Conservation (phyloP, 2,113 vertebrate genomes). For the Pterocles gutturalis region DNA sequence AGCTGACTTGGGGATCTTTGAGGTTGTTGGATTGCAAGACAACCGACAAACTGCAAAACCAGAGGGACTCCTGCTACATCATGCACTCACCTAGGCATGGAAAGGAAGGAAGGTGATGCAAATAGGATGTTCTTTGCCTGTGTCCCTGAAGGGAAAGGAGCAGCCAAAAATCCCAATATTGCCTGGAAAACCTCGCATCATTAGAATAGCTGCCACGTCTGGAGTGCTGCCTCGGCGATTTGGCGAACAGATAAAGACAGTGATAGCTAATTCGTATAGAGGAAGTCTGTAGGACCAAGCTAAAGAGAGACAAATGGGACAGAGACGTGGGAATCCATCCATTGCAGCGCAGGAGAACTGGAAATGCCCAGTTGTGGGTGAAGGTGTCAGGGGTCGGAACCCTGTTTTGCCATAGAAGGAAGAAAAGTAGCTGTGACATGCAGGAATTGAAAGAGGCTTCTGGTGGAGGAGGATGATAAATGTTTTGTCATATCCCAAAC, state of each 20-base stretch:
- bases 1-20: not conserved
- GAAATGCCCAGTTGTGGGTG: not conserved
- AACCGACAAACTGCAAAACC: not conserved
- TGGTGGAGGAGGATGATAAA: not conserved
- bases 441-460: not conserved
- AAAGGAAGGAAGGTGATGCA: not conserved
- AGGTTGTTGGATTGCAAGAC: not conserved
- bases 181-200: not conserved
- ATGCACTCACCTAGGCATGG: not conserved
- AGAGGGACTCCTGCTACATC: not conserved
- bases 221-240: not conserved
- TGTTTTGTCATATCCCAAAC: not conserved
- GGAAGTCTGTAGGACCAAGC: not conserved
- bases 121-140: not conserved
- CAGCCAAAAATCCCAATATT: not conserved
- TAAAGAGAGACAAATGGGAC: not conserved
- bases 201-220: not conserved
- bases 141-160: not conserved
- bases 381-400: not conserved
- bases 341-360: no score
- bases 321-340: accelerated
- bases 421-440: not conserved
- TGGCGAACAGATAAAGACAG: not conserved
- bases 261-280: not conserved
- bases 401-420: not conserved